Evolutionary conservation across 1,140 invertebrate species (phyloP), one percentile per base, ranked within the genome.

Genomic region (Triops longicaudatus): DNA sequence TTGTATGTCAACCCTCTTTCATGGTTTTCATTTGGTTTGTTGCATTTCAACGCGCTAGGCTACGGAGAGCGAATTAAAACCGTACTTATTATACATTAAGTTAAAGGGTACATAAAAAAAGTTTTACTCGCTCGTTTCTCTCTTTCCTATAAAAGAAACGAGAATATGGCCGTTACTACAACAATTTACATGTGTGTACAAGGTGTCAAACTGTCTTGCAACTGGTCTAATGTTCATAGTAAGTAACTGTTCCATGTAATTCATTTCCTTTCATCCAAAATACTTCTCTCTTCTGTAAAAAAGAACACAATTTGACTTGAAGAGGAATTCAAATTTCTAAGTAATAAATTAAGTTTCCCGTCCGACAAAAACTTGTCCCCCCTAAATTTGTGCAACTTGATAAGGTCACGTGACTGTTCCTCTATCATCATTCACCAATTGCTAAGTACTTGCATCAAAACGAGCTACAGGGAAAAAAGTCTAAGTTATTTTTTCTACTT

Each of bases 391-490:
- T 63, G 50, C 50, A 22, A 63, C 14, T 63, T 63, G 22, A 63
- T 63, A n/a, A 63, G 50, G 50, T n/a, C 50, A 63, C 50, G 50
- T 63, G 50, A 63, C 50, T 63, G 50, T 63, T 63, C 31, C 31
- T 37, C 31, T 63, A 22, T 17, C 50, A 22, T 11, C 50, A 63
- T 63, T 63, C 50, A 63, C 50, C 50, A 17, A 63, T 17, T 63
- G 17, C 17, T 63, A 63, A 63, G 50, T 63, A 63, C 50, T 63
- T 63, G 50, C 14, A 63, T 37, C 31, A 37, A 1, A 63, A 63
- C 50, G 10, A 63, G 50, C 50, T 22, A 63, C 31, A 37, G 31
- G 31, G 31, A 37, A 37, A 37, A 37, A 37, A 37, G n/a, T 37
- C 31, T 37, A 37, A 37, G 31, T 37, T 37, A 37, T 37, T 37